Evolutionary conservation across 2,797 vertebrate genomes (phyloP), one percentile per base, ranked within the genome.

Genomic region (Platyrinchus mystaceus): DNA sequence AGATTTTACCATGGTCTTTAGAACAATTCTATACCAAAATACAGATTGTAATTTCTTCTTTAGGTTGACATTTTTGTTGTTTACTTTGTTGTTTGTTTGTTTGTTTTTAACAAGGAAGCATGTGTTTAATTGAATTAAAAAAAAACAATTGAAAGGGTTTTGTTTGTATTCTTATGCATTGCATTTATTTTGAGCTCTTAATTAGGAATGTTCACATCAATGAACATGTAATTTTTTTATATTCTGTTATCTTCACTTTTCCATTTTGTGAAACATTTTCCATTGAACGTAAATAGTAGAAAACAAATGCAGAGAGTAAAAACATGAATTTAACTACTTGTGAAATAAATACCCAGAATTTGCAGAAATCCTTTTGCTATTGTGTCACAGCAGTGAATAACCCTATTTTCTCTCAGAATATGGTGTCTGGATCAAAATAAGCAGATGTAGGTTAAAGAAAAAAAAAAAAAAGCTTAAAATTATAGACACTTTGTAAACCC

Each of bases 121-220:
- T 52, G 6, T 28, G 8, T 78, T 71, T 50, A 69, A 64, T 30
- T 3, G 0, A 75, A 66, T 86, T 39, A 5, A 12, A 68, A 78
- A 53, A 46, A 8, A 39, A 7, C 26, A 41, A 0, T 6, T 24
- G 16, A 74, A 34, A 55, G 1, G 1, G 0, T 17, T 84, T 77
- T 66, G 8, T 34, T 79, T 62, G 10, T 55, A n/a, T 76, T 73
- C 11, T 14, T 63, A 12, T 46, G 12, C 1, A 58, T 19, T 0
- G 0, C 17, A 20, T 68, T 53, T 49, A 81, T 82, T 84, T 73
- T 16, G 58, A 47, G 39, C 2, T 73, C 60, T 69, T 87, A 39
- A 87, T 80, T 79, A 78, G 2, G 5, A 66, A 75, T 4, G 2
- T 32, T 53, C 13, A 21, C 10, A 19, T 6, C 5, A 0, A 50